Conservation (phyloP, 2,797 vertebrate genomes). For the Luscinia megarhynchos region DNA sequence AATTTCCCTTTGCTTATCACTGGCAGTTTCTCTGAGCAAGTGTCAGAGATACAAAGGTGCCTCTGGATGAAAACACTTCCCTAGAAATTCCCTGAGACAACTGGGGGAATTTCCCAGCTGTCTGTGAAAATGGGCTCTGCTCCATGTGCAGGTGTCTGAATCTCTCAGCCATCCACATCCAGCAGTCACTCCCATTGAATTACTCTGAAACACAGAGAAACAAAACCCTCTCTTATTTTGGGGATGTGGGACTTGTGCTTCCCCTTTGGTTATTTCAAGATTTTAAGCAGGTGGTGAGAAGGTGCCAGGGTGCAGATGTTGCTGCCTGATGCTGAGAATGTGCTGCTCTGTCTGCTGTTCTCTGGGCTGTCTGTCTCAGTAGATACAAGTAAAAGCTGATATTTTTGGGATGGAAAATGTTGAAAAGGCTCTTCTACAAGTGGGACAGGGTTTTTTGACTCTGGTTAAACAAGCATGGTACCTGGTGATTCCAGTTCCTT, state of each 20-base stretch:
- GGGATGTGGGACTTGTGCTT: background rate
- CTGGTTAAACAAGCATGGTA: background rate
- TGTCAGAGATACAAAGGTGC: background rate
- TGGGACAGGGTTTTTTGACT: background rate
- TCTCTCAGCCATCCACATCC: background rate
- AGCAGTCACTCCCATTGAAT: background rate
- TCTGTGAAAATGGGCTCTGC: background rate
- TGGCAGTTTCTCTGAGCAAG: background rate
- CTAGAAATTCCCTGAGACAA: background rate
- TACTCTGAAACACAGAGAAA: background rate
- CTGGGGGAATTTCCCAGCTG: background rate
- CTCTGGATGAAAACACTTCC: background rate
- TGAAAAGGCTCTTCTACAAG: background rate
- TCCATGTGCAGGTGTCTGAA: accelerated
- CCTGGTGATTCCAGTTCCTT: background rate
- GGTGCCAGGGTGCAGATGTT: background rate
- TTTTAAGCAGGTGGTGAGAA: background rate
- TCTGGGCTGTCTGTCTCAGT: background rate
- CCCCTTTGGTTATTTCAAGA: background rate
- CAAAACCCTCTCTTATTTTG: background rate
- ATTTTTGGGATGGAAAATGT: background rate
- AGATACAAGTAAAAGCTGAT: background rate
- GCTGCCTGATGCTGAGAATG: background rate
- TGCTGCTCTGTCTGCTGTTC: background rate
- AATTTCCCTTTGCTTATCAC: background rate